A percentile compares a stretch with the other conserved stretches of the same genome.
Evolutionary conservation across 2,113 vertebrate genomes (phyloP).

Genomic region (Poicephalus meyeri): DNA sequence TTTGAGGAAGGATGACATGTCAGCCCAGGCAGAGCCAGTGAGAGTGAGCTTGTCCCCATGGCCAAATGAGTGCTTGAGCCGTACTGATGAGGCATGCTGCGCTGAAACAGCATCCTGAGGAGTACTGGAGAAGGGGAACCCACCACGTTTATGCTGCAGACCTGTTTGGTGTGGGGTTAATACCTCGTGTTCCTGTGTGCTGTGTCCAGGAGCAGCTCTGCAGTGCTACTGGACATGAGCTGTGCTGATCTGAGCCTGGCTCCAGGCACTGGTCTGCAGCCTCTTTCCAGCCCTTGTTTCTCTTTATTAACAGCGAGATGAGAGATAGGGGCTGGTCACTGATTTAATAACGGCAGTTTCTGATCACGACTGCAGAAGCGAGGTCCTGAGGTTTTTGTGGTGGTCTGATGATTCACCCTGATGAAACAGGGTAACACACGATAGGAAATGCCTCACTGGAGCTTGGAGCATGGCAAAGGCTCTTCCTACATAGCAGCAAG

Average conservation of each 20-base stretch:
- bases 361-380: not conserved
- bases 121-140: not conserved
- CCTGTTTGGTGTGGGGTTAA: not conserved
- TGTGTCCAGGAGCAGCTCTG: not conserved
- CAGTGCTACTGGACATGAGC: not conserved
- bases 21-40: not conserved
- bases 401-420: constrained; percentile 31
- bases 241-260: not conserved
- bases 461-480: not conserved
- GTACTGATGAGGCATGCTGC: not conserved
- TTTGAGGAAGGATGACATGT: not conserved
- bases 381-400: not conserved
- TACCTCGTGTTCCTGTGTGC: not conserved
- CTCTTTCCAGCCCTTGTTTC: not conserved
- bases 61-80: not conserved
- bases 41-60: not conserved
- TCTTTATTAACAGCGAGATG: not conserved
- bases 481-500: not conserved
- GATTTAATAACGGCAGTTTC: constrained; percentile 40
- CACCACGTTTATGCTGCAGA: not conserved
- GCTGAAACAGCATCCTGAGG: not conserved
- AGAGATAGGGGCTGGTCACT: not conserved
- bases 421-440: not conserved
- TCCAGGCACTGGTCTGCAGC: not conserved
- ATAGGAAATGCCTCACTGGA: not conserved